phyloP scores from a whole-genome alignment of 1,140 invertebrate species.

The Thaumatotibia leucotreta region DNA sequence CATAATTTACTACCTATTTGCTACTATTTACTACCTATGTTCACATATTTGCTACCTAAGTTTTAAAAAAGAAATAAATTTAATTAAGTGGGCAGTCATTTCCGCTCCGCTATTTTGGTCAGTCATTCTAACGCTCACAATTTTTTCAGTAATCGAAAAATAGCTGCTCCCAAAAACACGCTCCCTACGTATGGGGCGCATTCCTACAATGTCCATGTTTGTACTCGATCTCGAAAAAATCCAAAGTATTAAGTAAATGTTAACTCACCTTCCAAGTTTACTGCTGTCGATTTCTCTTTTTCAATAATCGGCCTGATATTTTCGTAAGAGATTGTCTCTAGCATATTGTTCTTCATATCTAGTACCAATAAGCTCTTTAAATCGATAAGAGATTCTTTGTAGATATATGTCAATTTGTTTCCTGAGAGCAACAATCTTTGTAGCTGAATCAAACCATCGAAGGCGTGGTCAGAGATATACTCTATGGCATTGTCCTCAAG shows the following conservation, averaged over 20 bases:
- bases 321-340: constrained; percentile 84
- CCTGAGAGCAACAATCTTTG: constrained; percentile 82
- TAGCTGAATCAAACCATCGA: constrained; percentile 83
- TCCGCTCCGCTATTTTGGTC: no score
- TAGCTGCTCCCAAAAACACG: no score
- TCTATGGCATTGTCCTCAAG: constrained; percentile 83
- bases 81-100: no score
- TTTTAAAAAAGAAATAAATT: no score
- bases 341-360: constrained; percentile 83
- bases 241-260: not conserved
- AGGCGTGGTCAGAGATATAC: constrained; percentile 82
- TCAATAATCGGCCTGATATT: constrained; percentile 84
- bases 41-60: no score
- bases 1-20: no score
- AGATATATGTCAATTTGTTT: constrained; percentile 83
- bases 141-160: no score
- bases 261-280: constrained; percentile 85
- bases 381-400: constrained; percentile 81
- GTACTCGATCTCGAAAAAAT: not conserved
- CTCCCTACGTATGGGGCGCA: no score
- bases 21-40: no score
- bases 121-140: no score
- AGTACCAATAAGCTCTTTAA: constrained; percentile 81
- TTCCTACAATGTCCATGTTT: no score
- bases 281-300: constrained; percentile 78